Conservation (phyloP, 1,140 invertebrate genomes). For the Drosophila asahinai region DNA sequence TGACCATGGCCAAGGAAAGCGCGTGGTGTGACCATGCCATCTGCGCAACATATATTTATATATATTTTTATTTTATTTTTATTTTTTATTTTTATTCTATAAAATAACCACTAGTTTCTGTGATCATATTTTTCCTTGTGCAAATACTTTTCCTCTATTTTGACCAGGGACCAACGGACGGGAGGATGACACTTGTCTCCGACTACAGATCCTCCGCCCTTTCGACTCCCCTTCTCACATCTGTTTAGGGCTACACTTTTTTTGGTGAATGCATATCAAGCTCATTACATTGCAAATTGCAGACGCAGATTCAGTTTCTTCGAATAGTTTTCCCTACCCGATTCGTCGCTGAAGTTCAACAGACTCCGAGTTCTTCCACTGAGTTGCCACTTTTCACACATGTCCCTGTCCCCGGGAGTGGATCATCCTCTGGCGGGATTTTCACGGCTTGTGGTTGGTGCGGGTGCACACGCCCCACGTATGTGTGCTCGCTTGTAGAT, state of each 20-base stretch:
- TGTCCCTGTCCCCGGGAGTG: constrained; percentile 36
- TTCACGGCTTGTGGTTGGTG: constrained; percentile 70
- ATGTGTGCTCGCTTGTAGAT: constrained; percentile 6
- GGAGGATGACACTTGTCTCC: constrained; percentile 53
- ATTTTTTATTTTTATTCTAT: neutral
- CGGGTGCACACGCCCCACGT: constrained; percentile 66
- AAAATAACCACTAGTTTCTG: neutral
- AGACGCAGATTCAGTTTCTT: constrained; percentile 52
- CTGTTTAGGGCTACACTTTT: constrained; percentile 64
- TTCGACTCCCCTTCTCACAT: constrained; percentile 52
- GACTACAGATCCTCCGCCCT: constrained; percentile 14
- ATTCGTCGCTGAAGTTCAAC: constrained; percentile 70
- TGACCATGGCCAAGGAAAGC: too few species aligned
- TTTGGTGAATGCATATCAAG: constrained; percentile 79
- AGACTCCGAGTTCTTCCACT: constrained; percentile 47
- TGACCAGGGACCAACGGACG: constrained; percentile 38
- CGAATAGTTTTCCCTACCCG: constrained; percentile 50
- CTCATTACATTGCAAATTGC: constrained; percentile 80
- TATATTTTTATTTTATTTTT: too few species aligned
- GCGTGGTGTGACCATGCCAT: too few species aligned
- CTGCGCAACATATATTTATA: too few species aligned
- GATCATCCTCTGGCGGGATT: constrained; percentile 31
- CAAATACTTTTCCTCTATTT: neutral
- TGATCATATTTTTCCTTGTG: constrained; percentile 3
- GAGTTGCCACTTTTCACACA: constrained; percentile 47